phyloP scores from a whole-genome alignment of 1,140 invertebrate species.

The Asobara japonica region DNA sequence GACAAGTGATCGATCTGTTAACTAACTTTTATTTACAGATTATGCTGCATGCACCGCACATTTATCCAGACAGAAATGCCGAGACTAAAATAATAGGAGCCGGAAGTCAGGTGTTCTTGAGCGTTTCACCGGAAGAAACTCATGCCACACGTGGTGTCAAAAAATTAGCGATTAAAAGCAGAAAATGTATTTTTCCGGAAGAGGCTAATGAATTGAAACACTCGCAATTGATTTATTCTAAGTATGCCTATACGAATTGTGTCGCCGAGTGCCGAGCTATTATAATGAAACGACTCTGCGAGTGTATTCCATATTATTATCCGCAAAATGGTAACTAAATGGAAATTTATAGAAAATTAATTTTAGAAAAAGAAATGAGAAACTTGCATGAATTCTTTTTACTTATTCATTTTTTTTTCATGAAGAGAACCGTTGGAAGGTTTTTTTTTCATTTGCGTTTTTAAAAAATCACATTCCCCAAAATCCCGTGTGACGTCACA shows the following conservation, averaged over 20 bases:
- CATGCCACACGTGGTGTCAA: constrained; percentile 68
- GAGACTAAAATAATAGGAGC: constrained; percentile 68
- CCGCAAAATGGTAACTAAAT: constrained; percentile 68
- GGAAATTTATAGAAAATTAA: too few relatives aligned
- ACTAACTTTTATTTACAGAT: constrained; percentile 54
- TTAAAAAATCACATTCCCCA: too few relatives aligned
- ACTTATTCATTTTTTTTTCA: too few relatives aligned
- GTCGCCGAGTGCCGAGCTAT: constrained; percentile 68
- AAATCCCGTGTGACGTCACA: too few relatives aligned
- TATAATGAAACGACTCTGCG: constrained; percentile 63
- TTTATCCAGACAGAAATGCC: constrained; percentile 70
- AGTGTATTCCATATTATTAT: constrained; percentile 71
- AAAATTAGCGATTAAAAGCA: constrained; percentile 56
- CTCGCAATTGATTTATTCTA: constrained; percentile 34
- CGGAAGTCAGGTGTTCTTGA: constrained; percentile 69
- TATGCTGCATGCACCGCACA: constrained; percentile 71
- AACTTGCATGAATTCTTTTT: constrained; percentile 19
- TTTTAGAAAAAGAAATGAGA: background rate
- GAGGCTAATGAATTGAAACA: constrained; percentile 63
- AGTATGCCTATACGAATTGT: constrained; percentile 74
- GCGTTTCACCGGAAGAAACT: constrained; percentile 69
- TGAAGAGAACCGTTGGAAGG: too few relatives aligned
- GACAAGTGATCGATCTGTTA: background rate
- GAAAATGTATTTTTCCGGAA: constrained; percentile 70
- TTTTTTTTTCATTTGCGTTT: too few relatives aligned